These are phyloP conservation scores for Bubalus kerabau DNA, from an alignment of 2,113 vertebrate species.

Conservation along the genomic window DNA sequence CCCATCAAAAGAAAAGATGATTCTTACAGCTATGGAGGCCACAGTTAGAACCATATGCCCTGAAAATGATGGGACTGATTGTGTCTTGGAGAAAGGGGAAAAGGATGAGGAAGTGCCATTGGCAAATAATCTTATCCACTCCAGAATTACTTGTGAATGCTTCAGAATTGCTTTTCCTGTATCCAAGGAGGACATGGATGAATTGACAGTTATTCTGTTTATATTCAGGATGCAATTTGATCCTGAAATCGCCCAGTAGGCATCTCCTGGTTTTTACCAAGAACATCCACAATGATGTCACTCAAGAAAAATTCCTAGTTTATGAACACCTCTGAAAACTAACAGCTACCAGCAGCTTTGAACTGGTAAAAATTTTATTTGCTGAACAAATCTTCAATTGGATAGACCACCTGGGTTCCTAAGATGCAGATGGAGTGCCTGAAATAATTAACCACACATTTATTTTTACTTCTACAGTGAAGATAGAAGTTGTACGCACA, in stretches of 20 bases:
- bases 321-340: neutral
- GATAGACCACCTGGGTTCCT: neutral
- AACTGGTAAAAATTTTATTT: neutral
- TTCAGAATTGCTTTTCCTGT: neutral
- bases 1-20: neutral
- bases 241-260: neutral
- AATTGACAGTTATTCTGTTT: neutral
- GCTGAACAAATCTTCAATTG: neutral
- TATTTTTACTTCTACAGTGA: conserved; percentile 11
- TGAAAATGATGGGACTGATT: neutral
- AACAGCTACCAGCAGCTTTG: neutral
- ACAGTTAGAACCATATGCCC: neutral
- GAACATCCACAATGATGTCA: neutral
- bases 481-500: neutral
- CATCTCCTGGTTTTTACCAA: neutral
- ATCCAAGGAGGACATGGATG: neutral
- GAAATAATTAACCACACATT: neutral
- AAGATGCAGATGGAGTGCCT: neutral
- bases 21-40: neutral
- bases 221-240: neutral
- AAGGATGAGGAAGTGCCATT: neutral
- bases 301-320: neutral
- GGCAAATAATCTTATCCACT: neutral
- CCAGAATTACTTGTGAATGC: neutral
- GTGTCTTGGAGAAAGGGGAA: neutral